Conservation (phyloP, 2,888 invertebrate species). For the Drosophila robusta region DNA sequence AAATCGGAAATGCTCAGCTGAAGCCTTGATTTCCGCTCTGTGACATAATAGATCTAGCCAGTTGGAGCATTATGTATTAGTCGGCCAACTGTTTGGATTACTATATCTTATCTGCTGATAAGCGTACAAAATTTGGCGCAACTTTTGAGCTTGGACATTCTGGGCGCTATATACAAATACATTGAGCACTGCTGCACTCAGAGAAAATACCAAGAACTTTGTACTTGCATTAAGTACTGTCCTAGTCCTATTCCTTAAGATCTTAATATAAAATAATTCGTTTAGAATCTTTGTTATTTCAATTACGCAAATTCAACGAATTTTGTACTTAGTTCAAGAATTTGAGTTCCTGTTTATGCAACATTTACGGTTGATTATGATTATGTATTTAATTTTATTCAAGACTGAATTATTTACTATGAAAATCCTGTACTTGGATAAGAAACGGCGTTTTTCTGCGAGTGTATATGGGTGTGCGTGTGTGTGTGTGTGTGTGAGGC, state of each 20-base stretch:
- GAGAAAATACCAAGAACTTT: not conserved
- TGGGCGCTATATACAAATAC: constrained; percentile 19
- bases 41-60: constrained; percentile 13
- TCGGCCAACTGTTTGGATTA: constrained; percentile 21
- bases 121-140: constrained; percentile 27
- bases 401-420: no score
- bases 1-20: constrained; percentile 39
- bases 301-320: no score
- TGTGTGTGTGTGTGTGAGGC: constrained; percentile 32
- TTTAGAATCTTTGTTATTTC: no score
- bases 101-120: constrained; percentile 55
- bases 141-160: constrained; percentile 29
- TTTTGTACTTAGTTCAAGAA: no score
- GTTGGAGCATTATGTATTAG: constrained; percentile 6
- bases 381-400: no score
- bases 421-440: no score
- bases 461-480: constrained; percentile 10
- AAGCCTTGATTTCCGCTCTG: constrained; percentile 38
- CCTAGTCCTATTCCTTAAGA: no score
- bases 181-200: constrained; percentile 15
- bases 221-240: no score
- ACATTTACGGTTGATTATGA: no score
- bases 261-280: no score
- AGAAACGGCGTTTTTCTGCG: not conserved
- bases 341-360: no score